phyloP scores from a whole-genome alignment of 1,140 invertebrate species.

The Tenebrio molitor region DNA sequence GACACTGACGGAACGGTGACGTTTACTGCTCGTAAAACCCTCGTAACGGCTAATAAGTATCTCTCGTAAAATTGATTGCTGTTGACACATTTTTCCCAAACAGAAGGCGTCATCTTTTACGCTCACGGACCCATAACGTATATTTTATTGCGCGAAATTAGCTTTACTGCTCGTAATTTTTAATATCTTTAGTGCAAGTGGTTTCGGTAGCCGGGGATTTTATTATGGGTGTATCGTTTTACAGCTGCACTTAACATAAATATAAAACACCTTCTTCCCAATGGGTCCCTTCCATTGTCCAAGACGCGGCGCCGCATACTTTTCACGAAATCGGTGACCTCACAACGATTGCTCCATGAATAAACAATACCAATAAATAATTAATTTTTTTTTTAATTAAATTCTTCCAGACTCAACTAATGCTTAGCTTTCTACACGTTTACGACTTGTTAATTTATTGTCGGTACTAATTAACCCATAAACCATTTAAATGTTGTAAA shows the following conservation, averaged over 20 bases:
- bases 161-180: constrained; percentile 60
- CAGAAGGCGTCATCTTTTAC: constrained; percentile 55
- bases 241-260: constrained; percentile 52
- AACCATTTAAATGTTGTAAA: too few relatives aligned
- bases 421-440: too few relatives aligned
- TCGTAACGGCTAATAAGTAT: constrained; percentile 64
- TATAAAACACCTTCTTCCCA: constrained; percentile 45
- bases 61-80: constrained; percentile 64
- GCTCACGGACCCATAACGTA: constrained; percentile 44
- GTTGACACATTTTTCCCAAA: constrained; percentile 59
- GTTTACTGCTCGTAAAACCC: constrained; percentile 62
- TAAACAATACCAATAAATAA: too few relatives aligned
- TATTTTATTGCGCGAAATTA: constrained; percentile 60
- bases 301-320: too few relatives aligned
- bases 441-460: too few relatives aligned
- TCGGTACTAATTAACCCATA: too few relatives aligned
- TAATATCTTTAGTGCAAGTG: constrained; percentile 57
- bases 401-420: too few relatives aligned
- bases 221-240: constrained; percentile 53
- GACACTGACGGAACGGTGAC: constrained; percentile 57
- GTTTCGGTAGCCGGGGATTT: constrained; percentile 54
- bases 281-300: too few relatives aligned
- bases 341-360: too few relatives aligned
- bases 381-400: too few relatives aligned
- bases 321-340: too few relatives aligned